Evolutionary conservation across 2,797 vertebrate species (phyloP).

Genomic region (Muraenolepis orangiensis): DNA sequence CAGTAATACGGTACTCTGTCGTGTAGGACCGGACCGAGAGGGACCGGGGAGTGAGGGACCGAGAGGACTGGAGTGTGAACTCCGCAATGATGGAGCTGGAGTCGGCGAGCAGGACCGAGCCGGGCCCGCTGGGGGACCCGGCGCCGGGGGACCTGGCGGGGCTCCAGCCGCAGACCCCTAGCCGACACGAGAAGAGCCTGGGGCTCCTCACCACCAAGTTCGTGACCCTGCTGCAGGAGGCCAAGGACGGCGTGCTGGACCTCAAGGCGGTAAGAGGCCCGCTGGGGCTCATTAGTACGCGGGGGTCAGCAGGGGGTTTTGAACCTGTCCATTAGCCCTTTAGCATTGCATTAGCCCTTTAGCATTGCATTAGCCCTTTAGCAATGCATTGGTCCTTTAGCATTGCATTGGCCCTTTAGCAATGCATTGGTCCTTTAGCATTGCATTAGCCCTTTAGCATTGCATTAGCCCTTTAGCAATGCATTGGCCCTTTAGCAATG

Average conservation of each 20-base stretch:
- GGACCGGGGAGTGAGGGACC: too few relatives aligned
- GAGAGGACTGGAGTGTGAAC: neutral
- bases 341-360: slow-evolving; percentile 25
- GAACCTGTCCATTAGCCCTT: slow-evolving; percentile 29
- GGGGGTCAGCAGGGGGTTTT: slow-evolving; percentile 61
- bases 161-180: slow-evolving; percentile 84
- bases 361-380: neutral
- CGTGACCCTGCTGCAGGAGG: slow-evolving; percentile 92
- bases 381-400: neutral
- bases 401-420: neutral
- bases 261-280: slow-evolving; percentile 85
- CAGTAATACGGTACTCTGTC: too few relatives aligned
- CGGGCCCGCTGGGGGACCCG: slow-evolving; percentile 80
- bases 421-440: neutral
- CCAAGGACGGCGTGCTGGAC: slow-evolving; percentile 95
- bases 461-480: neutral
- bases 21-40: too few relatives aligned
- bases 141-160: too few relatives aligned
- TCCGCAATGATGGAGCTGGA: slow-evolving; percentile 72
- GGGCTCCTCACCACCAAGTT: slow-evolving; percentile 96
- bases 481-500: neutral
- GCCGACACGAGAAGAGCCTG: slow-evolving; percentile 95
- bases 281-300: slow-evolving; percentile 60
- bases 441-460: neutral
- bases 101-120: slow-evolving; percentile 70